A percentile compares a stretch with the other conserved stretches of the same genome.
phyloP scores from a whole-genome alignment of 92 coral and sea anemone genomes.

The Epizoanthus scotinus region DNA sequence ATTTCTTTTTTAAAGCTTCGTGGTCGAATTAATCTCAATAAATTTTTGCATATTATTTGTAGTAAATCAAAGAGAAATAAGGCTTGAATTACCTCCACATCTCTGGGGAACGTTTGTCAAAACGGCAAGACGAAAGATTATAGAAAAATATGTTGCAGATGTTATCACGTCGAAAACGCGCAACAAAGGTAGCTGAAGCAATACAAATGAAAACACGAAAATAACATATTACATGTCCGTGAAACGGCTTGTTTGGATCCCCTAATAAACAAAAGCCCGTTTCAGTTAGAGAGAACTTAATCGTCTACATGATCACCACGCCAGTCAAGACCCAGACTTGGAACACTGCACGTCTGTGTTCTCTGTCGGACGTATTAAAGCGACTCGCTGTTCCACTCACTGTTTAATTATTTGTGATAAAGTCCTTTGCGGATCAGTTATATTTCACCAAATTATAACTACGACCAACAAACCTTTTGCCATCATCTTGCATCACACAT shows the following conservation, averaged over 20 bases:
- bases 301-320: not conserved
- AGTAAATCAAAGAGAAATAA: not conserved
- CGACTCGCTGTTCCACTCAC: not conserved
- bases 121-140: conserved; percentile 18
- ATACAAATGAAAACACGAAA: not conserved
- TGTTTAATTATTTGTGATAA: not conserved
- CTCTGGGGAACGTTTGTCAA: conserved; percentile 35
- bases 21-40: conserved; percentile 27
- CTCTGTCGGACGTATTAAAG: not conserved
- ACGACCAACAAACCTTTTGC: conserved; percentile 19
- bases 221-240: not conserved
- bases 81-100: conserved; percentile 12
- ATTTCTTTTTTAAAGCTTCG: conserved; percentile 36
- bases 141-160: conserved; percentile 9
- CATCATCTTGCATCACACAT: not conserved
- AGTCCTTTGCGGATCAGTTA: not conserved
- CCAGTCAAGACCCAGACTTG: conserved; percentile 24
- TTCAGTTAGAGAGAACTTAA: not conserved
- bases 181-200: conserved; percentile 18
- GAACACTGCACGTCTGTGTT: not conserved
- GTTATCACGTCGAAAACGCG: not conserved
- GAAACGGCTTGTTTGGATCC: not conserved
- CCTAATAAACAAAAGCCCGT: not conserved
- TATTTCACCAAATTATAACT: not conserved
- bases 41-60: conserved; percentile 7